These are phyloP conservation scores for Acronicta aceris DNA, from an alignment of 2,888 invertebrate genomes.

Conservation along the genomic window DNA sequence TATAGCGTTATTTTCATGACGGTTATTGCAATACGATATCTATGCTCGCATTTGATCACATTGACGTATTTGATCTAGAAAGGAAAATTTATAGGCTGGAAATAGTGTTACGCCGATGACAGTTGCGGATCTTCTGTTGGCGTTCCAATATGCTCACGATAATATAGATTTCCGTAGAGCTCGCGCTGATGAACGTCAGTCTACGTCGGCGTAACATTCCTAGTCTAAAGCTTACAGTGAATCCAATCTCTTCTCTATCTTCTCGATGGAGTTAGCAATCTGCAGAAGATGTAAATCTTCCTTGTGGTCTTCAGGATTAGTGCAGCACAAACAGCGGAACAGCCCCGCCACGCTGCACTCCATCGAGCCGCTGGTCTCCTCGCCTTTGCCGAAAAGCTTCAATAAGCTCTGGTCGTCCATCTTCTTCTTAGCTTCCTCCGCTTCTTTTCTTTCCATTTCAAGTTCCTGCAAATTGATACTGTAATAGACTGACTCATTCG, in stretches of 20 bases:
- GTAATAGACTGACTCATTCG: background rate
- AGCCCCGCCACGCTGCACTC: conserved; percentile 95
- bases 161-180: too few species aligned
- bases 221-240: conserved; percentile 69
- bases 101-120: too few species aligned
- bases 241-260: conserved; percentile 93
- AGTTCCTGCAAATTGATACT: conserved; percentile 90
- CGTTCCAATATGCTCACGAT: too few species aligned
- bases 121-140: too few species aligned
- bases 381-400: conserved; percentile 92
- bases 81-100: too few species aligned
- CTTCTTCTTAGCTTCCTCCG: conserved; percentile 94
- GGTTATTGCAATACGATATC: too few species aligned
- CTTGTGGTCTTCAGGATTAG: conserved; percentile 95
- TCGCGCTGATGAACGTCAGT: too few species aligned
- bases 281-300: conserved; percentile 95
- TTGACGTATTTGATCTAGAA: too few species aligned
- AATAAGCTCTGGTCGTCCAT: conserved; percentile 94
- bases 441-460: conserved; percentile 94
- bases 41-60: too few species aligned
- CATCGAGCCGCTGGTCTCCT: conserved; percentile 94
- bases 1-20: too few species aligned
- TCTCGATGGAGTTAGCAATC: conserved; percentile 94
- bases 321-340: conserved; percentile 96
- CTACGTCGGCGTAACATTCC: too few species aligned